Evolutionary conservation across 2,888 invertebrate genomes (phyloP), one percentile per base, ranked within the genome.

Genomic region (Tridacna crocea): DNA sequence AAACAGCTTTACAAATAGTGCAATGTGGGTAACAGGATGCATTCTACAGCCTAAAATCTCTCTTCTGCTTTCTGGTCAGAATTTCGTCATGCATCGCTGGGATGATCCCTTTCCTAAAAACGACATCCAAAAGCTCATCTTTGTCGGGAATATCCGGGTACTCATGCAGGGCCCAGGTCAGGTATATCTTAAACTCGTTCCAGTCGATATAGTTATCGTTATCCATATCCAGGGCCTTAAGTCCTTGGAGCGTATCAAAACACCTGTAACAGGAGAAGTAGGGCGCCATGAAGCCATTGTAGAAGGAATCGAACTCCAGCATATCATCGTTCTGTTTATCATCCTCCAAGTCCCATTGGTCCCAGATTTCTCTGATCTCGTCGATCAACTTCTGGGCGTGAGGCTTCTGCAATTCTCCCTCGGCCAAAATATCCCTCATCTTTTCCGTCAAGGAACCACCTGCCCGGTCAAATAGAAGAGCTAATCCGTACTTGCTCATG

Each of bases 151-250:
- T 63, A 22, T 74, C 77, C 22, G 77, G 81, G 47, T 81, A 81
- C 74, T 81, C 46, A 19, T 72, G 72, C n/a, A 80, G 26, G 17
- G 80, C 80, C 80, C 80, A 80, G 63, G 76, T 80, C 13, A 80
- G 72, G 55, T 75, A 80, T 17, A 80, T 75, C 36, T 48, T 48
- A 46, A 80, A 80, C 48, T 80, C 80, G 27, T 72, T 61, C 80
- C 80, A 80, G 65, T 80, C 75, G n/a, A 79, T 61, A 3, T 36
- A 70, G 0, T 70, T 70, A 36, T 80, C 75, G 36, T 22, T 72
- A 46, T 80, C 80, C 75, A 80, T 80, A 70, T 80, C 80, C 13
- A 80, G 36, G 22, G 51, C 60, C 72, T 75, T 70, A 27, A 80
- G 36, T 4, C 63, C 80, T 60, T 80, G 72, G 22, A 26, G 61